phyloP scores from a whole-genome alignment of 2,888 invertebrate species.

The Torymus auratus region DNA sequence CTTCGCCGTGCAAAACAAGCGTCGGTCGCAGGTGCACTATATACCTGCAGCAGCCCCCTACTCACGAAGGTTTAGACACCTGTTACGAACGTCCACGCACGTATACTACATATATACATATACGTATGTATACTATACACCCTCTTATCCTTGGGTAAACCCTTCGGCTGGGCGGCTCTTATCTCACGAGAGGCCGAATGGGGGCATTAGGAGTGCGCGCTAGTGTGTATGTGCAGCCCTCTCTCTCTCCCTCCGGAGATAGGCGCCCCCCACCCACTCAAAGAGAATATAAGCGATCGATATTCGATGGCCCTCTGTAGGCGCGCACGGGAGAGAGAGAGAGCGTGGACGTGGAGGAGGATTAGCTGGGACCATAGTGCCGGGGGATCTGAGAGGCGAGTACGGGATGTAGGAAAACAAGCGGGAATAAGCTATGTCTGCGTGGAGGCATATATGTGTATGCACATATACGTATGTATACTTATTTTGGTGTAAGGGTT shows the following conservation, averaged over 20 bases:
- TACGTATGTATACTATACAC: too few relatives aligned
- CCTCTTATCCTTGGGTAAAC: slow-evolving; percentile 63
- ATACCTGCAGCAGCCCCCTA: neutral
- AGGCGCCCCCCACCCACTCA: slow-evolving; percentile 59
- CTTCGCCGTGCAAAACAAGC: neutral
- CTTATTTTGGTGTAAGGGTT: too few relatives aligned
- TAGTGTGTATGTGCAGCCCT: neutral
- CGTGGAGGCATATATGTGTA: too few relatives aligned
- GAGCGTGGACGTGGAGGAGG: too few relatives aligned
- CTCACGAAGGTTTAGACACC: slow-evolving; percentile 50
- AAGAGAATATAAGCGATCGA: slow-evolving; percentile 73
- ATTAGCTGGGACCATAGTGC: too few relatives aligned
- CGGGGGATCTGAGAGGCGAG: too few relatives aligned
- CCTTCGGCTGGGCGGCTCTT: slow-evolving; percentile 22
- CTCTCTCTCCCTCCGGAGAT: slow-evolving; percentile 19
- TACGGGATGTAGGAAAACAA: too few relatives aligned
- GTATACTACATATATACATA: neutral
- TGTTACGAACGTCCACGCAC: slow-evolving; percentile 38
- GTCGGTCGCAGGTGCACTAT: neutral
- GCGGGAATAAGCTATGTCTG: too few relatives aligned
- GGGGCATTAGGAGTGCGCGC: slow-evolving; percentile 1
- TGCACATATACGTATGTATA: too few relatives aligned
- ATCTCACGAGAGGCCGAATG: slow-evolving; percentile 7
- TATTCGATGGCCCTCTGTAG: slow-evolving; percentile 73
- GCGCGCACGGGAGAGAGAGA: slow-evolving; percentile 58